Evolutionary conservation across 1,140 invertebrate species (phyloP), one percentile per base, ranked within the genome.

Genomic region (Acromyrmex heyeri): DNA sequence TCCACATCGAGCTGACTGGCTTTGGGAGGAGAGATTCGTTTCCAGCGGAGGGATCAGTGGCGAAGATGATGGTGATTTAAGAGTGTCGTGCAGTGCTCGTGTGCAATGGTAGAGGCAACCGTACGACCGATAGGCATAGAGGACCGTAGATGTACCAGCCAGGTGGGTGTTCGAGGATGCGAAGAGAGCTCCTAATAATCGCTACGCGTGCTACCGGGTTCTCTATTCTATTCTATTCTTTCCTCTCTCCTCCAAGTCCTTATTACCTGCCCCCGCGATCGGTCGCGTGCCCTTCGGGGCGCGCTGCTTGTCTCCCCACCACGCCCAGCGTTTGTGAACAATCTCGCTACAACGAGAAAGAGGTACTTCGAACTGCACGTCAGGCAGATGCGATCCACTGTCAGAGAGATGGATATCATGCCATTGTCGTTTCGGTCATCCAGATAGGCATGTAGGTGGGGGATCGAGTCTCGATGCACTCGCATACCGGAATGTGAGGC

Each of bases 141-240:
- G 93, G 92, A 94, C 91, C 93, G 94, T 91, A 85, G 72, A 95
- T 95, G 95, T 95, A 95, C 94, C 94, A 95, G 83, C 91, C 93
- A 94, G 95, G 94, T 95, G 87, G 92, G 92, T 92, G 86, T 83
- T 27, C 27, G n/a, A 38, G 14, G 6, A 48, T 38, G 8, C 18
- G 8, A 30, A n/a, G 27, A 38, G 3, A 24, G 27, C 30, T 67
- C 21, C 59, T 73, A 65, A 76, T 65, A 21, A 65, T 78, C 48
- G 8, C 34, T 8, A 48, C 62, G 50, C 53, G 76, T 44, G 65
- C 21, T 50, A 24, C 24, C 0, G 30, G n/a, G 27, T 21, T 38
- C 24, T 55, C n/a, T 30, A 27, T 59, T 18, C 2, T 7, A 12
- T 69, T 64, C 14, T 0, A 14, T 18, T 59, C 6, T 34, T 30